Conservation (phyloP, 1,140 invertebrate species). For the Rhynchophorus ferrugineus region DNA sequence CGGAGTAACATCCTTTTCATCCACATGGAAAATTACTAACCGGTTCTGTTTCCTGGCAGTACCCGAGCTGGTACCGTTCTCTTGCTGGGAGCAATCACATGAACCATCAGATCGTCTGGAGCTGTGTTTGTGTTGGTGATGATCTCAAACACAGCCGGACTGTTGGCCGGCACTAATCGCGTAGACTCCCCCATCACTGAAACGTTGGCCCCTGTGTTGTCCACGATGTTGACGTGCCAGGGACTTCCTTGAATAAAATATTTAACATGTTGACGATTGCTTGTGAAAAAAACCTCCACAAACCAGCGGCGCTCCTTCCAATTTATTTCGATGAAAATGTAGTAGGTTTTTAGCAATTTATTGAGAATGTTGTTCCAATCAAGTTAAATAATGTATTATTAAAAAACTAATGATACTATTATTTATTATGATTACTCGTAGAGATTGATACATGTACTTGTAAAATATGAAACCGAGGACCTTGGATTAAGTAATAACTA, state of each 20-base stretch:
- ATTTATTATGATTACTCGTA: too few species aligned
- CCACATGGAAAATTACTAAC: too few species aligned
- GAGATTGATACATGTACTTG: too few species aligned
- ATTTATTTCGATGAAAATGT: background rate
- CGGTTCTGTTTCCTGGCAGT: constrained; percentile 62
- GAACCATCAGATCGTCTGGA: constrained; percentile 45
- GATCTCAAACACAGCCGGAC: constrained; percentile 79
- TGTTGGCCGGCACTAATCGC: constrained; percentile 77
- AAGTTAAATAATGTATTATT: too few species aligned
- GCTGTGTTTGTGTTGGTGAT: constrained; percentile 49
- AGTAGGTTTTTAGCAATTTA: background rate
- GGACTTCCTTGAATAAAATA: constrained; percentile 65
- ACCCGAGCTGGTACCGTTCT: constrained; percentile 60
- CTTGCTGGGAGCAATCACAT: constrained; percentile 62
- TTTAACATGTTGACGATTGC: background rate
- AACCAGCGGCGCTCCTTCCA: background rate
- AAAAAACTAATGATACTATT: too few species aligned
- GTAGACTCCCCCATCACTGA: constrained; percentile 76
- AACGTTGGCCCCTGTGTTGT: constrained; percentile 43
- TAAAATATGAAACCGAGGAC: too few species aligned
- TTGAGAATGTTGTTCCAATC: too few species aligned
- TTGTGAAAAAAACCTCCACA: background rate
- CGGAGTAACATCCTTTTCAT: too few species aligned
- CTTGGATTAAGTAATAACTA: too few species aligned
- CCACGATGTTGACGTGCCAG: constrained; percentile 83